Evolutionary conservation across 2,888 invertebrate genomes (phyloP).

Genomic region (Cephus nigrinus): DNA sequence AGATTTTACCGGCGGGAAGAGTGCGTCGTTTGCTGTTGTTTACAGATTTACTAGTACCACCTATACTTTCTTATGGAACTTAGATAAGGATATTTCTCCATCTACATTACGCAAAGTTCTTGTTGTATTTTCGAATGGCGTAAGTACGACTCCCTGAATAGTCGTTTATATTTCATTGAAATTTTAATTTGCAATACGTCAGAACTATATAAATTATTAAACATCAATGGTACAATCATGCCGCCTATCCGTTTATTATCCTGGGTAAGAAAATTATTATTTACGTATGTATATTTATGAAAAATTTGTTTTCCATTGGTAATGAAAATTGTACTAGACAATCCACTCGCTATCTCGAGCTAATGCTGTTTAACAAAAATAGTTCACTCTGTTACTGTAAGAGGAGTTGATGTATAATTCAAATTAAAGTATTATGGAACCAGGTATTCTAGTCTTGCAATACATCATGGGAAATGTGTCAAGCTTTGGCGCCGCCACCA

Average conservation of each 20-base stretch:
- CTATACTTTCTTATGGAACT: not conserved
- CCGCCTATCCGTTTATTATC: conserved; percentile 26
- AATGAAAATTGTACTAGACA: not conserved
- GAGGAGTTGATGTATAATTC: not conserved
- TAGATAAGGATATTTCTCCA: not conserved
- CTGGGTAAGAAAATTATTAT: conserved; percentile 31
- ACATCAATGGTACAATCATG: not conserved
- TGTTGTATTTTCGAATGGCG: not conserved
- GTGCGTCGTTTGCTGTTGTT: not conserved
- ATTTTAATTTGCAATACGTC: not conserved
- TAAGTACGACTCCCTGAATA: not conserved
- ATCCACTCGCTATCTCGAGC: not conserved
- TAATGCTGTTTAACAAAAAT: not conserved
- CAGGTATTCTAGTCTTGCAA: too few relatives aligned
- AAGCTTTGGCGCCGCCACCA: not conserved
- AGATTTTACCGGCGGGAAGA: not conserved
- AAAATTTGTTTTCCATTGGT: not conserved
- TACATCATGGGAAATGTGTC: too few relatives aligned
- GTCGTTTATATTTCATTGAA: not conserved
- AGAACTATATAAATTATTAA: not conserved
- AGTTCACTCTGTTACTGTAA: not conserved
- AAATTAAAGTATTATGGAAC: not conserved
- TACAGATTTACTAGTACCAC: not conserved
- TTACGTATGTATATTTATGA: not conserved
- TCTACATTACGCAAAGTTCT: not conserved